Percentiles rank a stretch among this genome's conserved stretches.
Evolutionary conservation across 1,140 invertebrate species (phyloP).

Genomic region (Tetragnatha versicolor): DNA sequence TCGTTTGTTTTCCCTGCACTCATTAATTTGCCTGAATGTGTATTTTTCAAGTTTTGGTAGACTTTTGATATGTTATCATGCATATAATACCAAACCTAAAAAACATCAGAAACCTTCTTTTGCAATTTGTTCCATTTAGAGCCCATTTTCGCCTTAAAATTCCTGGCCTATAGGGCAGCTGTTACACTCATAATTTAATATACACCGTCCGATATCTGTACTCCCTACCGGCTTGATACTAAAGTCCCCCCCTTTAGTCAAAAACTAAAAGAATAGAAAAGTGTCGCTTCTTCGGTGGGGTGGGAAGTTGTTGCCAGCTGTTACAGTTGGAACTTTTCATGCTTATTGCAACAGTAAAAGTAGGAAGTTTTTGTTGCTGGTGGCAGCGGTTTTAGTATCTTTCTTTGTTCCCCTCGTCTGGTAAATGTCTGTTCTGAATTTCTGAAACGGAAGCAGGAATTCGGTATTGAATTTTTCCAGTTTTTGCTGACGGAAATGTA

Average conservation of each 20-base stretch:
- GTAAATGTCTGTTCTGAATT: not conserved
- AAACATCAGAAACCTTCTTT: too few species aligned
- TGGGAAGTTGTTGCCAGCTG: slow-evolving; percentile 13
- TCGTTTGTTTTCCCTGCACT: too few species aligned
- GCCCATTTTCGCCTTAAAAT: too few species aligned
- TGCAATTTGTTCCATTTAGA: too few species aligned
- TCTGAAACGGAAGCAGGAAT: not conserved
- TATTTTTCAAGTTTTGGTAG: too few species aligned
- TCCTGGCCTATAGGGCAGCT: too few species aligned
- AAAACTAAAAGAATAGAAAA: slow-evolving; percentile 3
- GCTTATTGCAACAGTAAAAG: slow-evolving; percentile 48
- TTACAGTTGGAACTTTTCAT: slow-evolving; percentile 34
- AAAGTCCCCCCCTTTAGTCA: not conserved
- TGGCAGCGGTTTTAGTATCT: slow-evolving; percentile 21
- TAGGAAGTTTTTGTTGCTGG: not conserved
- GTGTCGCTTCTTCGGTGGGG: not conserved
- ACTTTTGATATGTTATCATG: too few species aligned
- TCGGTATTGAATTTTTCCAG: not conserved
- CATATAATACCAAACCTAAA: too few species aligned
- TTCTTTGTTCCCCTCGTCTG: not conserved
- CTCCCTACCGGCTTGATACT: slow-evolving; percentile 9
- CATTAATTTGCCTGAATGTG: too few species aligned
- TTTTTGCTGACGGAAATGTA: not conserved
- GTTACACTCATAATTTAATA: slow-evolving; percentile 42
- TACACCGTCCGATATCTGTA: slow-evolving; percentile 34